Conservation (phyloP, 2,797 vertebrate species). For the Myotis pilosus region DNA sequence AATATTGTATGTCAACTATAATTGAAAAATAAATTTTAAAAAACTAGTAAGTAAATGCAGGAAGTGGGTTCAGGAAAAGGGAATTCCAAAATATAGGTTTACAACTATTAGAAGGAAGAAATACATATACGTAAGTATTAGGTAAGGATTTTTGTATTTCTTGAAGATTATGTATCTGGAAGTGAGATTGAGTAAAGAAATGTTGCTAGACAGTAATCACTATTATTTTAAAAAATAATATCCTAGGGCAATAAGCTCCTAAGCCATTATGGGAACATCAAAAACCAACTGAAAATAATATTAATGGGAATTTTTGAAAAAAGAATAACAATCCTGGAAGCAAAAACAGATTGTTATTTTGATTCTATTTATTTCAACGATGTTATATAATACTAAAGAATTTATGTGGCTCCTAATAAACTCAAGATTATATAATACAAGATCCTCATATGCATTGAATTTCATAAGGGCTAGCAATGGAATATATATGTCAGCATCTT, state of each 20-base stretch:
- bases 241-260: background rate
- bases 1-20: background rate
- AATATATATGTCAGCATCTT: slow-evolving; percentile 3
- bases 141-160: background rate
- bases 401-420: slow-evolving; percentile 28
- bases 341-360: background rate
- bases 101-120: background rate
- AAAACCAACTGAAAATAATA: background rate
- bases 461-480: background rate
- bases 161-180: background rate
- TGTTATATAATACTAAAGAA: background rate
- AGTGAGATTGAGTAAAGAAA: background rate
- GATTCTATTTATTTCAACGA: background rate
- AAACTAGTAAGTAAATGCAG: background rate
- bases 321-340: background rate
- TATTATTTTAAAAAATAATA: background rate
- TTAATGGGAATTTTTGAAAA: background rate
- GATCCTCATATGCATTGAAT: background rate
- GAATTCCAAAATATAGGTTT: background rate
- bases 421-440: background rate
- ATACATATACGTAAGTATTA: background rate
- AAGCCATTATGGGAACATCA: background rate
- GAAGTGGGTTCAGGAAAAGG: background rate
- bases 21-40: background rate
- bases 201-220: background rate